Percentiles rank a stretch among this genome's conserved stretches.
Evolutionary conservation across 1,140 invertebrate genomes (phyloP).

Genomic region (Caenorhabditis brenneri): DNA sequence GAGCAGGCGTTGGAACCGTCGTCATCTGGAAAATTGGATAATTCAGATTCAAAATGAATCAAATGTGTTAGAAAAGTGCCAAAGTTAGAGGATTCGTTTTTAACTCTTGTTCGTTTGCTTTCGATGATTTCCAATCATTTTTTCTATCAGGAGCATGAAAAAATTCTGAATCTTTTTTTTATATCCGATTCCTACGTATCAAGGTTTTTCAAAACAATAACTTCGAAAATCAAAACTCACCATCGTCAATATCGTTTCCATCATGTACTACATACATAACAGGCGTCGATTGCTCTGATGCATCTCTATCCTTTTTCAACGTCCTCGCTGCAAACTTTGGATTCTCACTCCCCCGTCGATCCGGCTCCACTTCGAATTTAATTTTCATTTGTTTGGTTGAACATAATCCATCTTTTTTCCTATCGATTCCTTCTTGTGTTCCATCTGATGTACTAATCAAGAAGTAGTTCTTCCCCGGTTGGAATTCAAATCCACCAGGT

Average conservation of each 20-base stretch:
- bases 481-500: conserved; percentile 53
- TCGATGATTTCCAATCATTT: too few species aligned
- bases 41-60: neutral
- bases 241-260: conserved; percentile 3
- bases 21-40: neutral
- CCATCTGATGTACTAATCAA: conserved; percentile 53
- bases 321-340: conserved; percentile 49
- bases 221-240: neutral
- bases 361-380: conserved; percentile 50
- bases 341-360: conserved; percentile 12
- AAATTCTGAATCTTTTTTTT: too few species aligned
- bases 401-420: conserved; percentile 49
- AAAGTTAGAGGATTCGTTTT: too few species aligned
- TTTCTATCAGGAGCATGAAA: too few species aligned
- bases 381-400: conserved; percentile 49
- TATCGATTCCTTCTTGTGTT: conserved; percentile 47
- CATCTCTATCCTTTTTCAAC: conserved; percentile 38
- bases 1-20: neutral
- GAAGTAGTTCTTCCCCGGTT: conserved; percentile 44
- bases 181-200: too few species aligned
- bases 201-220: too few species aligned
- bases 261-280: conserved; percentile 31
- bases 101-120: too few species aligned
- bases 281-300: conserved; percentile 1
- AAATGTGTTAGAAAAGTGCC: neutral